phyloP scores from a whole-genome alignment of 1,140 invertebrate species.

The Scaptomyza graminum region DNA sequence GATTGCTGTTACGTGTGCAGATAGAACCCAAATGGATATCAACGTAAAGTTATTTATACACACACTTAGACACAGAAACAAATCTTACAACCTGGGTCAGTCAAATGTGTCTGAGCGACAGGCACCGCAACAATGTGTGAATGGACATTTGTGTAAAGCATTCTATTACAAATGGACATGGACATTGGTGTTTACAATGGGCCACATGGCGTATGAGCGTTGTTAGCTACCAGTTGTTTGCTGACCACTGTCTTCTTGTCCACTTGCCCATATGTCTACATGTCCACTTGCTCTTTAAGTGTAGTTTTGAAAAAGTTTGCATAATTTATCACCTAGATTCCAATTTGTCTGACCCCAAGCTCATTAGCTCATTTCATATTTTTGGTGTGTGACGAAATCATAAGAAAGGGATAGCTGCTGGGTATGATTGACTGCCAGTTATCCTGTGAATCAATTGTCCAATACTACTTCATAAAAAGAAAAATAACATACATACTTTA shows the following conservation, averaged over 20 bases:
- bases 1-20: conserved; percentile 44
- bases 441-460: conserved; percentile 1
- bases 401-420: not conserved
- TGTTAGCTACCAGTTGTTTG: conserved; percentile 15
- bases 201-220: conserved; percentile 26
- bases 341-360: conserved; percentile 27
- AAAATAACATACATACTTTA: no score
- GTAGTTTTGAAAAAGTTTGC: conserved; percentile 65
- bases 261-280: no score
- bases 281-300: conserved; percentile 22
- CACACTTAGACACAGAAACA: not conserved
- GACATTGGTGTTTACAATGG: not conserved
- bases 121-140: conserved; percentile 39
- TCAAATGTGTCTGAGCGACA: conserved; percentile 32
- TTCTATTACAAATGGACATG: conserved; percentile 10
- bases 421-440: conserved; percentile 3
- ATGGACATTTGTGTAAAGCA: conserved; percentile 61
- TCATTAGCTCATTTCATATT: conserved; percentile 55
- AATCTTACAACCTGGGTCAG: conserved; percentile 17
- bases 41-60: conserved; percentile 40
- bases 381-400: conserved; percentile 1
- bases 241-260: not conserved
- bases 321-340: conserved; percentile 63
- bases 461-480: no score
- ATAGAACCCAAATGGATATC: conserved; percentile 21